Evolutionary conservation across 2,888 invertebrate species (phyloP), one percentile per base, ranked within the genome.

Genomic region (Philereme transversata): DNA sequence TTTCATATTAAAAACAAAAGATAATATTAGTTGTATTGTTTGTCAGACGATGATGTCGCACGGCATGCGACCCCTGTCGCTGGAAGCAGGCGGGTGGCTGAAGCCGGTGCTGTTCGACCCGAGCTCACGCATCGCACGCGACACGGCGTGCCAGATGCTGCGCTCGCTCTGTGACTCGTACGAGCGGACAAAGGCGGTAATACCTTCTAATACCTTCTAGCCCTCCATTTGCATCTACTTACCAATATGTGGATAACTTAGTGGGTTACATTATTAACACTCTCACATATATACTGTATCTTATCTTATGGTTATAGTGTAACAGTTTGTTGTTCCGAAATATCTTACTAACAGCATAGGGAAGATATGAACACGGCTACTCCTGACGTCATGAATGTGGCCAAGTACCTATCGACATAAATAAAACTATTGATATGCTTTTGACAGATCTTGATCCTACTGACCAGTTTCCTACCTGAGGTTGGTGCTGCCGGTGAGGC

Each of bases 51-150:
- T 93, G 83, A 66, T 90, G 45, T 89, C 90, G 0, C 87, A 90
- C 67, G 94, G 94, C 49, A 92, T 94, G 72, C 92, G 94, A 1
- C 93, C 93, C 0, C 82, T 96, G 51, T 93, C 94, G 34, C 84
- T 96, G 22, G 94, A 94, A 48, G 95, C 95, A 71, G 94, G 95
- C 45, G 95, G 96, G 0, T 99, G 99, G 99, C 91, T 99, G 62
- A 96, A 97, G 70, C 96, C 96, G n/a, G 96, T 98, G 5, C 93
- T 99, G 74, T 99, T 99, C 86, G 98, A 98, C 88, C 95, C 97
- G 0, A 97, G 97, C 80, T 98, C 98, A 0, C 94, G 97, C 53
- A 94, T 97, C 66, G 97, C 98, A 0, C 94, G 99, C 34, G 96
- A 97, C 84, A 95, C 98, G 41, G 97, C 97, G 7, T 98, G 98